phyloP scores from a whole-genome alignment of 1,140 invertebrate species.

The Pinna nobilis region DNA sequence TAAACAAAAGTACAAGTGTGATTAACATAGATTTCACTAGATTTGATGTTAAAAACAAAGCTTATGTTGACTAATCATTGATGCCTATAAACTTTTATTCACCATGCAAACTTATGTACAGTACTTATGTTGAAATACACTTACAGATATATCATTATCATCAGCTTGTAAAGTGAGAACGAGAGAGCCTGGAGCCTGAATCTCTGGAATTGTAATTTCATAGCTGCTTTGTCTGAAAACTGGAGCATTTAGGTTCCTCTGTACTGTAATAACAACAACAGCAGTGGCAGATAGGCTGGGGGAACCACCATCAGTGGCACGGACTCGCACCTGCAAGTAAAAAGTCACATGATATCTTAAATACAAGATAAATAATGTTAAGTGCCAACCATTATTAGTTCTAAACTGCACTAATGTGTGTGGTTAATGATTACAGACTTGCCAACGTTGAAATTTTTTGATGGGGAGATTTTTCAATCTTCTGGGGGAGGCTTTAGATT shows the following conservation, averaged over 20 bases:
- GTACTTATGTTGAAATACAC: background rate
- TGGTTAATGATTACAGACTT: no score
- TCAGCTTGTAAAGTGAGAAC: slow-evolving; percentile 36
- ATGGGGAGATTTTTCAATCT: background rate
- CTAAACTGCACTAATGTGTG: no score
- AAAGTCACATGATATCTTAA: background rate
- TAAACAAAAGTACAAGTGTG: no score
- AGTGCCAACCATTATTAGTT: no score
- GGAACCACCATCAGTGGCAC: slow-evolving; percentile 38
- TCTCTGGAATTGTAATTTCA: slow-evolving; percentile 31
- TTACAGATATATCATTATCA: slow-evolving; percentile 36
- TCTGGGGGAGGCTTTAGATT: background rate
- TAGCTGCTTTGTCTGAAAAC: slow-evolving; percentile 19
- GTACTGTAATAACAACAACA: slow-evolving; percentile 19
- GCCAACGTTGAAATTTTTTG: background rate
- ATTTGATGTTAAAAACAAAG: no score
- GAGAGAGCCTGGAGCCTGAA: slow-evolving; percentile 1
- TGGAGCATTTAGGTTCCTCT: slow-evolving; percentile 75
- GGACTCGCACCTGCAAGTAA: slow-evolving; percentile 33
- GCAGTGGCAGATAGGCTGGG: slow-evolving; percentile 12
- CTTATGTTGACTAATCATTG: background rate
- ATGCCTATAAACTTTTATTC: background rate
- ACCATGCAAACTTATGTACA: background rate
- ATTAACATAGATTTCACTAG: no score
- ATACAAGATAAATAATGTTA: no score